Conservation (phyloP, 2,113 vertebrate genomes). For the Anthoscopus minutus region DNA sequence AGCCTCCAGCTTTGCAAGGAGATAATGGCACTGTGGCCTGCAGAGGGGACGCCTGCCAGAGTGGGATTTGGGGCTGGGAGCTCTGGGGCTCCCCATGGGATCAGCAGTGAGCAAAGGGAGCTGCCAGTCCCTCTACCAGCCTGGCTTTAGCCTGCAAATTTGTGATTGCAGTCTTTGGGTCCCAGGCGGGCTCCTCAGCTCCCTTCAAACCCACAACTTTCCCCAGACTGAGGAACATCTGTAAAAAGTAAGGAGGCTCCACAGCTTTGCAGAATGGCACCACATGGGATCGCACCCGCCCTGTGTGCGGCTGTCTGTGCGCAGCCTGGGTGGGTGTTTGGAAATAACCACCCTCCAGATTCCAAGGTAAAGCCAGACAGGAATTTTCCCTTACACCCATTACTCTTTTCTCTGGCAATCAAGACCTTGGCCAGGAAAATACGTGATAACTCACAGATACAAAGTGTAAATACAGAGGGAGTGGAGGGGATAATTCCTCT, state of each 20-base stretch:
- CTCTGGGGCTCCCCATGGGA: rapidly evolving
- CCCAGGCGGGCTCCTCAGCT: not conserved
- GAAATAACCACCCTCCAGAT: not conserved
- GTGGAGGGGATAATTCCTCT: conserved; percentile 41
- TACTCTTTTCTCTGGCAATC: not conserved
- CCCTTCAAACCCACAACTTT: not conserved
- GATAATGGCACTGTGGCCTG: not conserved
- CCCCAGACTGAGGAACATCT: not conserved
- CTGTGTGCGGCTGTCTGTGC: not conserved
- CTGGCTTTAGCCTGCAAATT: not conserved
- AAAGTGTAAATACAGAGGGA: conserved; percentile 34
- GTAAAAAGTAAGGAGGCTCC: not conserved
- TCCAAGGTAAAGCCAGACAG: not conserved
- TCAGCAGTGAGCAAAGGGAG: not conserved
- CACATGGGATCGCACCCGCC: not conserved
- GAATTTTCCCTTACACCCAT: not conserved
- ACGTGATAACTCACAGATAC: conserved; percentile 16
- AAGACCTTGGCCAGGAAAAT: conserved; percentile 39
- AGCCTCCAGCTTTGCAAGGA: not conserved
- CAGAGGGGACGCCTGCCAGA: not conserved
- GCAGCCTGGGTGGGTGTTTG: not conserved
- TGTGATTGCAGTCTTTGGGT: not conserved
- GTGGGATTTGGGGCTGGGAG: not conserved
- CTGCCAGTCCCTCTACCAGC: not conserved
- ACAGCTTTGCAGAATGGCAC: not conserved